A percentile compares a stretch with the other conserved stretches of the same genome.
Conservation (phyloP, 2,888 invertebrate genomes). For the Chrysodeixis includens region DNA sequence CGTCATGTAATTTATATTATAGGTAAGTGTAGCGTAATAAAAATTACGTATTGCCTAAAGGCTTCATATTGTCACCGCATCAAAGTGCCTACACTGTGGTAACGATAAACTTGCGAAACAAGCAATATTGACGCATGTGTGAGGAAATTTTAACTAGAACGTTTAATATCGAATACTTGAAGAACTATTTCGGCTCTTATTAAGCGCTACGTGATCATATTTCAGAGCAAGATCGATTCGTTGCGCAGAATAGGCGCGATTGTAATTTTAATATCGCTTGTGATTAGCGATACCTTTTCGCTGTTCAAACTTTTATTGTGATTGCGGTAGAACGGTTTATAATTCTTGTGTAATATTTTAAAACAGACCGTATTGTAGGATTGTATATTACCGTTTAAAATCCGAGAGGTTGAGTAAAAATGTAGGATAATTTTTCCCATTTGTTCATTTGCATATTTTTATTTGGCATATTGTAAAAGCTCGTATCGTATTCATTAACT, state of each 20-base stretch:
- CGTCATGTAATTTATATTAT: no score
- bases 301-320: constrained; percentile 16
- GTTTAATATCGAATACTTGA: constrained; percentile 52
- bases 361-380: constrained; percentile 4
- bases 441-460: constrained; percentile 49
- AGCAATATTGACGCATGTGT: constrained; percentile 47
- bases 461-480: constrained; percentile 35
- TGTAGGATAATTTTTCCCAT: constrained; percentile 24
- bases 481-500: constrained; percentile 27
- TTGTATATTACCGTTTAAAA: constrained; percentile 16
- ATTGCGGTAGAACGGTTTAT: constrained; percentile 12
- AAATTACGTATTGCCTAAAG: constrained; percentile 26
- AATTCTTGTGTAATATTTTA: constrained; percentile 31
- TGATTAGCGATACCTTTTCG: constrained; percentile 51
- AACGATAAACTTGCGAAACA: constrained; percentile 43
- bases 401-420: constrained; percentile 25
- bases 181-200: constrained; percentile 54
- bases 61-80: constrained; percentile 50
- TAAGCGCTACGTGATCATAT: constrained; percentile 61
- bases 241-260: constrained; percentile 58
- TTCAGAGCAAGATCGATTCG: constrained; percentile 62
- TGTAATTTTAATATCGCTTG: constrained; percentile 55
- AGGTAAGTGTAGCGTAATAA: constrained; percentile 22
- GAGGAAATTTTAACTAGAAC: constrained; percentile 52
- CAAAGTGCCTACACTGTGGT: constrained; percentile 40